phyloP scores from a whole-genome alignment of 1,140 invertebrate species.

The Philopotamus ludificatus region DNA sequence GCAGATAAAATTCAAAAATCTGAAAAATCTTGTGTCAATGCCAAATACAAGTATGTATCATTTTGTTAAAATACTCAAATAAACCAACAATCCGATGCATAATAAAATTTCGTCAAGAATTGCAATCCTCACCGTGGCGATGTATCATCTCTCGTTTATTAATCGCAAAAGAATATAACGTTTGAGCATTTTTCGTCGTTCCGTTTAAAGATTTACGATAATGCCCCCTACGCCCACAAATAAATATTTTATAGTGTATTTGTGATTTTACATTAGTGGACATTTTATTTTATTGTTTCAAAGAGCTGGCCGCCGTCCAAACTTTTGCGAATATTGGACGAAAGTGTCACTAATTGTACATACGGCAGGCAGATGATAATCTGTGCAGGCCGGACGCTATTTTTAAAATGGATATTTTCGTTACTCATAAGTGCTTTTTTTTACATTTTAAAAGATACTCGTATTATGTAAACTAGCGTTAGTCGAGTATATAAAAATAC shows the following conservation, averaged over 20 bases:
- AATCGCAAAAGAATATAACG: no score
- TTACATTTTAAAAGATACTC: constrained; percentile 6
- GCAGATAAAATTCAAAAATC: constrained; percentile 14
- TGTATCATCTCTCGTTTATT: no score
- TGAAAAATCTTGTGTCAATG: constrained; percentile 14
- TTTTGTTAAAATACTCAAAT: not conserved
- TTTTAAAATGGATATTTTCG: constrained; percentile 24
- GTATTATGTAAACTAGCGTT: not conserved
- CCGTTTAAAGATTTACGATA: no score
- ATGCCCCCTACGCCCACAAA: not conserved
- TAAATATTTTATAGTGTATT: not conserved
- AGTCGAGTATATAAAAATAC: not conserved
- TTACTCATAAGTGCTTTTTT: constrained; percentile 19
- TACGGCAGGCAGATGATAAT: constrained; percentile 32
- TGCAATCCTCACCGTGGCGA: no score
- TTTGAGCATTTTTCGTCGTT: no score
- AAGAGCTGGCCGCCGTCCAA: constrained; percentile 14
- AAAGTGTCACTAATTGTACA: constrained; percentile 30
- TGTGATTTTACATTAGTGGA: not conserved
- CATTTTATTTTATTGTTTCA: constrained; percentile 30
- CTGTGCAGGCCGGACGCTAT: constrained; percentile 19
- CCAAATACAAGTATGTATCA: not conserved
- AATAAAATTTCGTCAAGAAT: no score
- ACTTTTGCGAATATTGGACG: constrained; percentile 25
- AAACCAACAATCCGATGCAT: not conserved